Percentiles rank a stretch among this genome's conserved stretches.
These are phyloP conservation scores for Neomonachus schauinslandi DNA, from an alignment of 2,113 vertebrate species.

Conservation along the genomic window DNA sequence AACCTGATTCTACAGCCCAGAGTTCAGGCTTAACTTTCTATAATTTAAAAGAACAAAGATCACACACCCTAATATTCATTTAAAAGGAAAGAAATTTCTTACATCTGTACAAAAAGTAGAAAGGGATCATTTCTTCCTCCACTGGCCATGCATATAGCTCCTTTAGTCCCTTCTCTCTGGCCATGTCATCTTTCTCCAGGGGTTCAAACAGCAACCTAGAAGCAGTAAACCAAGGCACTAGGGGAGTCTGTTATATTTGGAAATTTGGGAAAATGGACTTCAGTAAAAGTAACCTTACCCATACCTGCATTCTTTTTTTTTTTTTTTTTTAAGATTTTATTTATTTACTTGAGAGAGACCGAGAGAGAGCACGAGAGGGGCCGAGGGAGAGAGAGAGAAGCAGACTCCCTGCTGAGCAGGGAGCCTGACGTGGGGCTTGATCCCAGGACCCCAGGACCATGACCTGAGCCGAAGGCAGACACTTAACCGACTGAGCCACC, in stretches of 20 bases:
- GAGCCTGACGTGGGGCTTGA: too few species aligned
- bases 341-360: background rate
- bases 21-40: background rate
- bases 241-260: background rate
- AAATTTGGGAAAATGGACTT: background rate
- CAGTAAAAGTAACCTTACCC: background rate
- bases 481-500: background rate
- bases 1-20: background rate
- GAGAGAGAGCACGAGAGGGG: background rate
- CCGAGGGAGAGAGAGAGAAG: background rate
- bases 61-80: background rate
- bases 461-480: background rate
- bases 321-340: background rate
- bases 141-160: background rate
- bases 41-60: constrained; percentile 10
- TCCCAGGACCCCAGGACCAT: background rate
- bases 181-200: background rate
- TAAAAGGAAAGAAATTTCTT: constrained; percentile 28
- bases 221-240: background rate
- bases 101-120: background rate
- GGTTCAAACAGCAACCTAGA: constrained; percentile 1
- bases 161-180: background rate
- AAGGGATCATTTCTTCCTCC: background rate
- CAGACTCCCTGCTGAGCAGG: background rate
- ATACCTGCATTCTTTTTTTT: background rate